Evolutionary conservation across 2,797 vertebrate species (phyloP).

Genomic region (Perodicticus potto): DNA sequence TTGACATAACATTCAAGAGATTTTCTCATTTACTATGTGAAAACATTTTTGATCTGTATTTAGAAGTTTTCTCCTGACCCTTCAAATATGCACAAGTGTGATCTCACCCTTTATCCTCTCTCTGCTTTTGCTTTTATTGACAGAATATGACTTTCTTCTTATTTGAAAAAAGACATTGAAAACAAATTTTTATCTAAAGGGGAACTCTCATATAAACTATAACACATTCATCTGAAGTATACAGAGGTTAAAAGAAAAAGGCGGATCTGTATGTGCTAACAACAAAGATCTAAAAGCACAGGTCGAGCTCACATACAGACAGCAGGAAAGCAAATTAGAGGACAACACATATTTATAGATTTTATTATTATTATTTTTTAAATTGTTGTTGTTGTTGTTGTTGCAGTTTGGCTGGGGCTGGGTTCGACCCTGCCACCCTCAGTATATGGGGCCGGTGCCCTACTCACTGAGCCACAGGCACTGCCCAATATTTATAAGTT

Average conservation of each 20-base stretch:
- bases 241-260: background rate
- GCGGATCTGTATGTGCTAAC: background rate
- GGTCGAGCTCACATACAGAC: background rate
- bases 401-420: no score
- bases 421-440: no score
- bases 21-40: no score
- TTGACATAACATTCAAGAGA: no score
- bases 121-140: background rate
- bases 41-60: no score
- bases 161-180: slow-evolving; percentile 29
- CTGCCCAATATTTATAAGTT: background rate
- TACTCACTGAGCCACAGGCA: no score
- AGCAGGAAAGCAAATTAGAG: background rate
- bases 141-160: background rate
- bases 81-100: no score
- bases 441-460: no score
- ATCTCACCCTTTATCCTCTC: no score
- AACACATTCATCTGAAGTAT: slow-evolving; percentile 10
- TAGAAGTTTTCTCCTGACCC: no score
- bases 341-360: background rate
- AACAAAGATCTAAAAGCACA: background rate
- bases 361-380: background rate
- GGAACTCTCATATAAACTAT: background rate
- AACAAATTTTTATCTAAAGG: background rate
- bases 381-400: no score